phyloP scores from a whole-genome alignment of 2,113 vertebrate species.

The Pedionomus torquatus region DNA sequence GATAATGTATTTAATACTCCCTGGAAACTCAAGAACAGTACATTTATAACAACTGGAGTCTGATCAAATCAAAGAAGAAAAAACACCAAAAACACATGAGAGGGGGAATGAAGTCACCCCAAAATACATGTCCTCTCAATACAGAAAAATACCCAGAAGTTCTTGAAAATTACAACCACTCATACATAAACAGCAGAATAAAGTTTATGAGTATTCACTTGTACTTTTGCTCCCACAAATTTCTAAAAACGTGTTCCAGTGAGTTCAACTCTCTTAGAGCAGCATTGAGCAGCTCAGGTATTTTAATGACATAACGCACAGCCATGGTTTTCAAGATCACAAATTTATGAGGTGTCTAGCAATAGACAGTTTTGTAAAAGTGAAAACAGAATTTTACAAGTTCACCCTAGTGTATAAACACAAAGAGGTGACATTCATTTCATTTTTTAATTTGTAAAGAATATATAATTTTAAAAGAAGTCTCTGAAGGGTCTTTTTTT shows the following conservation, averaged over 20 bases:
- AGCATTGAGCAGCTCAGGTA: not conserved
- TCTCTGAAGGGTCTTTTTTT: not conserved
- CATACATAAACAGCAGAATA: not conserved
- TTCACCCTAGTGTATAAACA: not conserved
- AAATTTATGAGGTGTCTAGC: not conserved
- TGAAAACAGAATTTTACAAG: not conserved
- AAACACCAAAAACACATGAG: not conserved
- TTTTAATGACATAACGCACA: accelerated
- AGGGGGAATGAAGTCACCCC: not conserved
- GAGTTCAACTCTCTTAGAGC: not conserved
- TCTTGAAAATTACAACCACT: not conserved
- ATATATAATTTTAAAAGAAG: not conserved
- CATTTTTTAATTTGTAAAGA: not conserved
- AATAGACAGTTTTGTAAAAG: not conserved
- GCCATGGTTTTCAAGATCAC: accelerated
- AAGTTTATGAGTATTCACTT: not conserved
- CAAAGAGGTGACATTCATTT: not conserved
- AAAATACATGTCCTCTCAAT: not conserved
- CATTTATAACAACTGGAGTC: not conserved
- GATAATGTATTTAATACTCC: not conserved
- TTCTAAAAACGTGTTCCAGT: accelerated
- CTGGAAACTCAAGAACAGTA: not conserved
- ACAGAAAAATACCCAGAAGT: not conserved
- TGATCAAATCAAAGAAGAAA: not conserved
- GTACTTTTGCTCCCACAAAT: not conserved